phyloP scores from a whole-genome alignment of 64 coral and sea anemone genomes.

The Porites lutea region DNA sequence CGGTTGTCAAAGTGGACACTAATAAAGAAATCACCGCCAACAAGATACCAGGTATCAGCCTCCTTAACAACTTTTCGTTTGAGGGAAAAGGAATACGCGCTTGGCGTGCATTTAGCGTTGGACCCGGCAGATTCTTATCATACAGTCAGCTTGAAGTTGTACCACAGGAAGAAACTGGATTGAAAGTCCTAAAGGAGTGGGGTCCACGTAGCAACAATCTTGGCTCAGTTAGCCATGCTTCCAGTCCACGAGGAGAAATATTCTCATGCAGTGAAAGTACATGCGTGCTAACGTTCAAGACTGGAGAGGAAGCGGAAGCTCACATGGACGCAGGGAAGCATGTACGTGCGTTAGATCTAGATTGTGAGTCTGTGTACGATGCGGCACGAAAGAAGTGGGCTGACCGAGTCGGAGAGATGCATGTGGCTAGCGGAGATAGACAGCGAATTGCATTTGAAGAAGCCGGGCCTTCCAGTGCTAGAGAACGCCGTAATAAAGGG shows the following conservation, averaged over 20 bases:
- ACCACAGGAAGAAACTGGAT: not conserved
- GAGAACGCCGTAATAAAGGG: conserved; percentile 37
- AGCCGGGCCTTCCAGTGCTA: not conserved
- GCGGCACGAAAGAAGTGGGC: conserved; percentile 41
- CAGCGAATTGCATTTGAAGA: not conserved
- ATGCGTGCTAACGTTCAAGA: conserved; percentile 66
- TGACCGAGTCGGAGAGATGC: conserved; percentile 40
- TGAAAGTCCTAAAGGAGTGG: not conserved
- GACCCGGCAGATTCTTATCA: not conserved
- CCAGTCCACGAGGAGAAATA: not conserved
- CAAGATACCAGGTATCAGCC: conserved; percentile 21
- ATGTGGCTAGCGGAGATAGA: not conserved
- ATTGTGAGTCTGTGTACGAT: conserved; percentile 38
- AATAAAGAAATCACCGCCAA: not conserved
- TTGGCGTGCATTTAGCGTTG: not conserved
- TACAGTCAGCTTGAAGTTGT: not conserved
- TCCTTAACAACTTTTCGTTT: conserved; percentile 22
- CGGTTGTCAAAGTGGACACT: not conserved
- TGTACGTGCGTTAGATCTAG: not conserved
- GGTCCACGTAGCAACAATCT: too few relatives aligned
- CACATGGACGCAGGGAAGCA: conserved; percentile 80
- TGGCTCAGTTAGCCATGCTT: not conserved
- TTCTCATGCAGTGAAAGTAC: conserved; percentile 51
- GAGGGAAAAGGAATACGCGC: not conserved
- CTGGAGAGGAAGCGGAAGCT: conserved; percentile 35